These are phyloP conservation scores for Nothura maculosa DNA, from an alignment of 2,797 vertebrate species.

Conservation along the genomic window DNA sequence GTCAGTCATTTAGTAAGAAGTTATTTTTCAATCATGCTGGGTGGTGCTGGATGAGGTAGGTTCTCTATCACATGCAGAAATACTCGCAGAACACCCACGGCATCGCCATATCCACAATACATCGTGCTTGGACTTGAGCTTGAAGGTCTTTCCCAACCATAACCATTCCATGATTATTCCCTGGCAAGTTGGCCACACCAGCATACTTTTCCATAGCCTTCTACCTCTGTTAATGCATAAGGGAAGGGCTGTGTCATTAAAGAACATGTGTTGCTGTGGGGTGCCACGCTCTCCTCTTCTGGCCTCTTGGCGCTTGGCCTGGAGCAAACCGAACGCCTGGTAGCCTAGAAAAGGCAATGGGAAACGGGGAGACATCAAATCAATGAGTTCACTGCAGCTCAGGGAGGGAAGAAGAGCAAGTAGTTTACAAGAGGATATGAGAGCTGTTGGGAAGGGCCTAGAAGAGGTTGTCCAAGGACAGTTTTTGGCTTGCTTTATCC, in stretches of 20 bases:
- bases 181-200: not conserved
- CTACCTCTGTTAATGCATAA: not conserved
- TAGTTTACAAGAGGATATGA: accelerated
- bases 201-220: not conserved
- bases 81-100: not conserved
- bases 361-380: not conserved
- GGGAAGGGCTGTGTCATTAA: not conserved
- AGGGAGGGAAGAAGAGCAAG: not conserved
- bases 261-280: not conserved
- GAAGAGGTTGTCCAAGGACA: not conserved
- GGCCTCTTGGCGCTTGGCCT: not conserved
- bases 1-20: not conserved
- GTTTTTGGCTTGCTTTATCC: not conserved
- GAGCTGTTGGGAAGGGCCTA: not conserved
- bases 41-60: not conserved
- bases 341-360: not conserved
- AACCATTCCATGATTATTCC: not conserved
- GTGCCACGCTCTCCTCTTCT: not conserved
- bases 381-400: not conserved
- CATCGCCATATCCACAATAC: not conserved
- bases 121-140: not conserved
- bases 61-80: not conserved
- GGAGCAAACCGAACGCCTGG: not conserved
- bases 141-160: too few species aligned
- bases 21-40: not conserved